These are phyloP conservation scores for Zaprionus inermis DNA, from an alignment of 1,140 invertebrate genomes.

Conservation along the genomic window DNA sequence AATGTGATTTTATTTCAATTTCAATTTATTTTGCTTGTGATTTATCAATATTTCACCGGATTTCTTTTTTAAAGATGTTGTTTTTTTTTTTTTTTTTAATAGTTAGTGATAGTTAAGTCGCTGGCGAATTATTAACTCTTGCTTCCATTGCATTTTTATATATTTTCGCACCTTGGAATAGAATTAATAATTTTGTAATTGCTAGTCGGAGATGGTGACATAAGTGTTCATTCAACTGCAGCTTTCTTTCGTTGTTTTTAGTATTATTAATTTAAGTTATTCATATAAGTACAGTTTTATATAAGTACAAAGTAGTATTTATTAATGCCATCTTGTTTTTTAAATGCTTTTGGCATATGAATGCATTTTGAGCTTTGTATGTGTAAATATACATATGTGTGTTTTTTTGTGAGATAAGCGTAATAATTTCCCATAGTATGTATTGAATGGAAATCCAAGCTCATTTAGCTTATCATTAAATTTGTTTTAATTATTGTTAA, in stretches of 20 bases:
- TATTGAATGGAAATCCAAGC: not conserved
- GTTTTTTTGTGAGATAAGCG: not conserved
- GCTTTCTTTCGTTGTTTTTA: too few species aligned
- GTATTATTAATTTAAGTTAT: constrained; percentile 4
- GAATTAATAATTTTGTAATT: constrained; percentile 1
- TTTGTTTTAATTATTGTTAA: too few species aligned
- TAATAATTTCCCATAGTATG: too few species aligned
- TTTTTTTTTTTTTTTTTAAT: constrained; percentile 27
- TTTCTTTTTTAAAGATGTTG: too few species aligned
- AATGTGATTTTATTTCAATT: constrained; percentile 3
- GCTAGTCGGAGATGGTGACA: too few species aligned
- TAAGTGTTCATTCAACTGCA: too few species aligned
- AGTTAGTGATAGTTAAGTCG: constrained; percentile 10
- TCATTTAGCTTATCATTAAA: too few species aligned
- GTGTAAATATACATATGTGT: not conserved
- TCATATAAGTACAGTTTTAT: not conserved
- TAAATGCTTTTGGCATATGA: not conserved
- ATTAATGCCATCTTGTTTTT: constrained; percentile 1
- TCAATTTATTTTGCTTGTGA: not conserved
- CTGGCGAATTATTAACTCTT: constrained; percentile 4
- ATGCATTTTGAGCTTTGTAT: not conserved
- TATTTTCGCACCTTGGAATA: not conserved
- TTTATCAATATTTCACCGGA: too few species aligned
- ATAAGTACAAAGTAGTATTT: constrained; percentile 7
- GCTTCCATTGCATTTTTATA: too few species aligned